Conservation (phyloP, 1,140 invertebrate species). For the Drosophila mayri region DNA sequence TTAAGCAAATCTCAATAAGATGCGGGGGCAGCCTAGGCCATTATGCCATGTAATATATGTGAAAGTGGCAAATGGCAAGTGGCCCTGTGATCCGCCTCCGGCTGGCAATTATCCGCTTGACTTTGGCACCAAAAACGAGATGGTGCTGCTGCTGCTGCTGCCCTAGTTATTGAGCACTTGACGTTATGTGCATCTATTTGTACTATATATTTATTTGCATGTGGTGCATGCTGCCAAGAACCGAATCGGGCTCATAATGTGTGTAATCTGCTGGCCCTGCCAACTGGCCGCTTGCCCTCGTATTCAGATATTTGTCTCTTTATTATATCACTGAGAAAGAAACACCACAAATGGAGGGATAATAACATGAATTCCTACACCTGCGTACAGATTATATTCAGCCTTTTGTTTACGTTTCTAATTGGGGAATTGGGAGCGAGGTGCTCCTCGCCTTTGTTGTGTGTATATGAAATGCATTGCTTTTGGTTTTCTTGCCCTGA, state of each 20-base stretch:
- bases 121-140: constrained; percentile 59
- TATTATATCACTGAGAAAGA: constrained; percentile 14
- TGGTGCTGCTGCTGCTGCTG: constrained; percentile 32
- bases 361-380: constrained; percentile 34
- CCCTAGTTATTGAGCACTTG: constrained; percentile 35
- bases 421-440: constrained; percentile 35
- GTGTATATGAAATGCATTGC: constrained; percentile 56
- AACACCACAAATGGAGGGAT: neutral
- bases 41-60: constrained; percentile 15
- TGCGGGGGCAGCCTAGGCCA: constrained; percentile 52
- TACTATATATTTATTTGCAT: constrained; percentile 16
- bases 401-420: constrained; percentile 63
- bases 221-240: constrained; percentile 31
- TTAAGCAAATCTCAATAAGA: constrained; percentile 55
- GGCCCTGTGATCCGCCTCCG: constrained; percentile 60
- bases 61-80: constrained; percentile 46
- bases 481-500: constrained; percentile 66
- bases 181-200: constrained; percentile 5
- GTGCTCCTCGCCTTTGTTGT: constrained; percentile 41
- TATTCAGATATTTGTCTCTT: constrained; percentile 11
- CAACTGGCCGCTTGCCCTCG: constrained; percentile 42
- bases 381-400: constrained; percentile 39
- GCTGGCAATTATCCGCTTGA: constrained; percentile 65
- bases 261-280: constrained; percentile 23
- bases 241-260: constrained; percentile 25